phyloP scores from a whole-genome alignment of 2,888 invertebrate species.

The Quadroppia sp. region DNA sequence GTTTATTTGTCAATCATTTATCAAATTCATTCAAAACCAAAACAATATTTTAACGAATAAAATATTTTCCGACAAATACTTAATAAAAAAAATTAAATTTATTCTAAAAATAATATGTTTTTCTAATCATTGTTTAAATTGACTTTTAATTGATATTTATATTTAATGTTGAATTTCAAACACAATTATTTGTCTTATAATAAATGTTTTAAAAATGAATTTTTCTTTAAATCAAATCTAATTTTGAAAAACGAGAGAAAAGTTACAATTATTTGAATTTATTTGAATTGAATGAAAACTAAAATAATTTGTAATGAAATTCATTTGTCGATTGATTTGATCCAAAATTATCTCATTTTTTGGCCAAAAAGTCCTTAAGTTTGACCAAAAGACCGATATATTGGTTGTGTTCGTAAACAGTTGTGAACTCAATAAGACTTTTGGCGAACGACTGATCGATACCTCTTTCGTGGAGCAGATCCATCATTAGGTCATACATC shows the following conservation, averaged over 20 bases:
- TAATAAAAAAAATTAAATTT: not conserved
- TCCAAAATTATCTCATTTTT: constrained; percentile 40
- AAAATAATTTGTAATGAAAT: not conserved
- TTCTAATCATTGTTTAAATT: not conserved
- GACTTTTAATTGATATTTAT: too few relatives aligned
- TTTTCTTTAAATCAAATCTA: too few relatives aligned
- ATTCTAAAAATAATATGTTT: not conserved
- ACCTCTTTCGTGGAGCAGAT: constrained; percentile 91
- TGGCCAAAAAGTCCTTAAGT: constrained; percentile 72
- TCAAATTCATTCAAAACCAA: too few relatives aligned
- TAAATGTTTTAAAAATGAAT: too few relatives aligned
- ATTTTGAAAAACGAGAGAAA: too few relatives aligned
- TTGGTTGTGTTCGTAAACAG: constrained; percentile 83
- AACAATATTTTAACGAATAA: not conserved
- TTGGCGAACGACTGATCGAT: constrained; percentile 87
- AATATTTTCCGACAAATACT: constrained; percentile 22
- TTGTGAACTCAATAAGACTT: constrained; percentile 79
- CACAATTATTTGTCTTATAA: too few relatives aligned
- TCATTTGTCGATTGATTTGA: not conserved
- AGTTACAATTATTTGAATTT: too few relatives aligned
- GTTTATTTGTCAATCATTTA: too few relatives aligned
- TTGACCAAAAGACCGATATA: constrained; percentile 84
- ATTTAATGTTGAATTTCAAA: too few relatives aligned
- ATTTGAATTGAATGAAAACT: not conserved
- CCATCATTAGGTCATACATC: constrained; percentile 88